phyloP scores from a whole-genome alignment of 2,113 vertebrate species.

The Leptocoma aspasia region DNA sequence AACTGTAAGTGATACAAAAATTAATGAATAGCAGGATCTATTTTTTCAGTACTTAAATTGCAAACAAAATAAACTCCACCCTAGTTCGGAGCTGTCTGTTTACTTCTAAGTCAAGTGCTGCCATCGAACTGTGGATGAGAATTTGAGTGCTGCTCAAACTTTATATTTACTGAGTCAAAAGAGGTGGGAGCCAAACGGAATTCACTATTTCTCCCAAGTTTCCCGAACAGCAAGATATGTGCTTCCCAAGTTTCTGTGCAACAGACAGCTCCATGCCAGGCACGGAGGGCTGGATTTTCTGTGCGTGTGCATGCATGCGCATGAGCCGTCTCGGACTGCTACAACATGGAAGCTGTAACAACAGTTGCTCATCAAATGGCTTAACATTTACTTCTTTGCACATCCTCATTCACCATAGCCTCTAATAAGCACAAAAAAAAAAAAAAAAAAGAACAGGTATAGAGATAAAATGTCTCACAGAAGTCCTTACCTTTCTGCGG shows the following conservation, averaged over 20 bases:
- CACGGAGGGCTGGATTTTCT: slow-evolving; percentile 62
- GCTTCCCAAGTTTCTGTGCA: slow-evolving; percentile 39
- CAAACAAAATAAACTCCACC: slow-evolving; percentile 69
- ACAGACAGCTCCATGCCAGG: slow-evolving; percentile 70
- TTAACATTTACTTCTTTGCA: slow-evolving; percentile 58
- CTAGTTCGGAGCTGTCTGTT: slow-evolving; percentile 70
- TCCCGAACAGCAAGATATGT: slow-evolving; percentile 47
- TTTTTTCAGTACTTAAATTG: slow-evolving; percentile 73
- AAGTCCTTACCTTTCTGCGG: slow-evolving; percentile 72
- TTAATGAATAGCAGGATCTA: slow-evolving; percentile 97
- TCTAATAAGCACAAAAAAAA: slow-evolving; percentile 46
- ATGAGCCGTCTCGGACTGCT: slow-evolving; percentile 39
- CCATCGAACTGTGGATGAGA: background rate
- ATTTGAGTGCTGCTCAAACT: slow-evolving; percentile 10
- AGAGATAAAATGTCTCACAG: slow-evolving; percentile 15
- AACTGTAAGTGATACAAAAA: slow-evolving; percentile 69
- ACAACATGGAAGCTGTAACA: slow-evolving; percentile 49
- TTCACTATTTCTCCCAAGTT: slow-evolving; percentile 39
- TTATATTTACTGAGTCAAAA: slow-evolving; percentile 38
- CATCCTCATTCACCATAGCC: slow-evolving; percentile 53
- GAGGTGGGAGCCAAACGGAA: slow-evolving; percentile 41
- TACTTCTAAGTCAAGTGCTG: slow-evolving; percentile 15
- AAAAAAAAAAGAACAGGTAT: background rate
- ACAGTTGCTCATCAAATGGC: slow-evolving; percentile 34
- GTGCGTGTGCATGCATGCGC: slow-evolving; percentile 32